Evolutionary conservation across 2,113 vertebrate genomes (phyloP), one percentile per base, ranked within the genome.

Genomic region (Leptobrachium ailaonicum): DNA sequence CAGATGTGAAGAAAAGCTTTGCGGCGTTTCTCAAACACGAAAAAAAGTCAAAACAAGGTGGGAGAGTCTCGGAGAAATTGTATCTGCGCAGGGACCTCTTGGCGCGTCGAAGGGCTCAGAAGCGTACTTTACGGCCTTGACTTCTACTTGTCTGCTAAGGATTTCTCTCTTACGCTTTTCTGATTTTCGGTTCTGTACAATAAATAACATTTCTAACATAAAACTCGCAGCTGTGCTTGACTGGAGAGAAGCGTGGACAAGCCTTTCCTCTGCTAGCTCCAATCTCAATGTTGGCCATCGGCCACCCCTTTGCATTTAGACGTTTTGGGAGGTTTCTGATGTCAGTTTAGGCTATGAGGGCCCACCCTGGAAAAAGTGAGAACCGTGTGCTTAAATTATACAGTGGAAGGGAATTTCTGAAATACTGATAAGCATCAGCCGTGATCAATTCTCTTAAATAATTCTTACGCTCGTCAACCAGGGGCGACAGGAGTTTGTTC

Each of bases 301-400:
- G 79, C 79, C 79, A 81, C 72, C 41, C 20, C 13, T 11, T 43
- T 47, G 72, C 41, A 81, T 69, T 73, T 45, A 69, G 78, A 80
- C 68, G 68, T 67, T 67, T 70, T 80, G 71, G 73, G 71, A 81
- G 69, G 79, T 68, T 81, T 81, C 79, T 81, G 53, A 74, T 81
- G 71, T 81, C 71, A 74, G 40, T 75, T 62, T 73, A 54, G 20
- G 44, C 78, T 69, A 67, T 67, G 54, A 62, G 68, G 54, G 11
- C 71, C 78, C 64, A 41, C 71, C 63, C 64, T 62, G 78, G 78
- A 75, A 75, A 75, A 62, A 75, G 42, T 69, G 53, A 80, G 69
- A 79, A 72, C 4, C 11, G 2, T 11, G 42, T 69, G 53, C 8
- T 50, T 50, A 50, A 50, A 5, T 4, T 50, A 50, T 50, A 50